Conservation (phyloP, 92 coral and sea anemone genomes). For the Porites cylindrica region DNA sequence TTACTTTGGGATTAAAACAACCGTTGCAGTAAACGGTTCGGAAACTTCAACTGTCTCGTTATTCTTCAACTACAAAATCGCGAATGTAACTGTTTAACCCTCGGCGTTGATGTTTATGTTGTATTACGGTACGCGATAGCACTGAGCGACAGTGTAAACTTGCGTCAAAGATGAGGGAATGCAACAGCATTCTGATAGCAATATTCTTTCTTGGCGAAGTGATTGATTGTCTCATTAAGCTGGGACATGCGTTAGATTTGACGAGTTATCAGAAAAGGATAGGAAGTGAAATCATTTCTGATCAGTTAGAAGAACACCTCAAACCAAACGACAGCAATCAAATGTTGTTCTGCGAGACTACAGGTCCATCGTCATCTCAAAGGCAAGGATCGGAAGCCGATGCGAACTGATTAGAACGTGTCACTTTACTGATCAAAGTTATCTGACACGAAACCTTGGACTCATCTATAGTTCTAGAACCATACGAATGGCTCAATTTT, state of each 20-base stretch:
- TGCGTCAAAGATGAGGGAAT: constrained; percentile 49
- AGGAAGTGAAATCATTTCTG: constrained; percentile 14
- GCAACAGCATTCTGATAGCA: constrained; percentile 15
- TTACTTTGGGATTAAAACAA: background rate
- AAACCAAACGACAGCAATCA: background rate
- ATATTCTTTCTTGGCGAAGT: constrained; percentile 6
- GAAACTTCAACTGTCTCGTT: background rate
- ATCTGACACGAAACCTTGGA: constrained; percentile 46
- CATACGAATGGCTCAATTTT: background rate
- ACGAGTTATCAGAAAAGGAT: constrained; percentile 19
- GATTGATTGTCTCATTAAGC: constrained; percentile 62
- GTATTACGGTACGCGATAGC: constrained; percentile 15
- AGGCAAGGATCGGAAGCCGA: constrained; percentile 30
- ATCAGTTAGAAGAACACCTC: background rate
- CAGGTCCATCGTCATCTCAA: background rate
- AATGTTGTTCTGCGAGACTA: background rate
- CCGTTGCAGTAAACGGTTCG: background rate
- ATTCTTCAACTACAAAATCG: constrained; percentile 3
- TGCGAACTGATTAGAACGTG: background rate
- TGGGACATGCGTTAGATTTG: background rate
- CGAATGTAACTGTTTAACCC: constrained; percentile 32
- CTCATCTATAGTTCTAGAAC: constrained; percentile 10
- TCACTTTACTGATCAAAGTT: constrained; percentile 18
- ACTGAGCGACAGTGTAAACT: constrained; percentile 61
- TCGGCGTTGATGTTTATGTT: constrained; percentile 27